Evolutionary conservation across 2,113 vertebrate species (phyloP).

Genomic region (Bufo gargarizans): DNA sequence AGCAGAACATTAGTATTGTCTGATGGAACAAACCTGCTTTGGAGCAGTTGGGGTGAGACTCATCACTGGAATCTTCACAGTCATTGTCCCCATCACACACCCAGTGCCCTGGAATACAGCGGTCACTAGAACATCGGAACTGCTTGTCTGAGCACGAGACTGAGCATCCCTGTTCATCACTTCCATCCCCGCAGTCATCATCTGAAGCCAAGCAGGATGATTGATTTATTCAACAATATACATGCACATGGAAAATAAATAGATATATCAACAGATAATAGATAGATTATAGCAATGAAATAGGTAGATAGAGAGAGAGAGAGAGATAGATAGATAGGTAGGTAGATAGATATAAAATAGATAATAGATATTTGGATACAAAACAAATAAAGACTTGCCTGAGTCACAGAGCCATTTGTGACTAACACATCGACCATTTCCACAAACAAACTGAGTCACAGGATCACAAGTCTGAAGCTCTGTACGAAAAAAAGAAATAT

Average conservation of each 20-base stretch:
- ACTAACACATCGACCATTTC: constrained; percentile 90
- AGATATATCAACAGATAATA: not conserved
- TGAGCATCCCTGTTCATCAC: constrained; percentile 87
- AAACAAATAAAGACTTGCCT: constrained; percentile 73
- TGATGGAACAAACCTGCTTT: constrained; percentile 77
- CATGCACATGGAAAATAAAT: not conserved
- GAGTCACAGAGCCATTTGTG: constrained; percentile 94
- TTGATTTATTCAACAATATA: too few species aligned
- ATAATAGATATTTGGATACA: not conserved
- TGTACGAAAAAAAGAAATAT: constrained; percentile 69
- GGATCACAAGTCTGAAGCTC: constrained; percentile 93
- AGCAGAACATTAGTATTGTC: not conserved
- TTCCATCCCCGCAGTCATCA: constrained; percentile 92
- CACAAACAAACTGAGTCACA: constrained; percentile 89
- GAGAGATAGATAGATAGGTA: not conserved
- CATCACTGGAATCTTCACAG: constrained; percentile 95
- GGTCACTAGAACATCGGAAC: constrained; percentile 87
- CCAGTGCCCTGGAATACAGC: constrained; percentile 93
- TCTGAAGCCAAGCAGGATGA: constrained; percentile 70
- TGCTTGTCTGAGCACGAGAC: constrained; percentile 86
- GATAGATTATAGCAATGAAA: not conserved
- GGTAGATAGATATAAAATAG: not conserved
- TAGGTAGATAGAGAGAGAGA: constrained; percentile 2
- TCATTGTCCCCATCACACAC: constrained; percentile 95
- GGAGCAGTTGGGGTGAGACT: constrained; percentile 83